phyloP scores from a whole-genome alignment of 1,140 invertebrate genomes.

The Bemisia tabaci region DNA sequence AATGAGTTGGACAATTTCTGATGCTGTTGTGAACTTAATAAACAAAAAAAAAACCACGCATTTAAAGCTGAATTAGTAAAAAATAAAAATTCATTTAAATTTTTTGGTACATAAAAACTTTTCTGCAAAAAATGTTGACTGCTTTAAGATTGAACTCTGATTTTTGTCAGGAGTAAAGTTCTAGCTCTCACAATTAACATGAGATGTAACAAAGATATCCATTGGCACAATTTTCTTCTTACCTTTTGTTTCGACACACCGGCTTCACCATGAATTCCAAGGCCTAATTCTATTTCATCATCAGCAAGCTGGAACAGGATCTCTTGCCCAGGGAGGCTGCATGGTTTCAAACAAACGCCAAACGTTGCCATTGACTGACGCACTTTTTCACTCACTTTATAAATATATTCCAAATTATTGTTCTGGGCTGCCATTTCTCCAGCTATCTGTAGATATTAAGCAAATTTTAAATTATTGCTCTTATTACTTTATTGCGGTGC shows the following conservation, averaged over 20 bases:
- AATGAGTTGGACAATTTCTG: slow-evolving; percentile 35
- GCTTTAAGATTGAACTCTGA: no score
- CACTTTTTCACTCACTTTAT: slow-evolving; percentile 31
- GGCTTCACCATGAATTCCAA: slow-evolving; percentile 78
- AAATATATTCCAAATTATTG: slow-evolving; percentile 38
- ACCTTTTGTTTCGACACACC: slow-evolving; percentile 55
- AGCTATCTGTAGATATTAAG: slow-evolving; percentile 48
- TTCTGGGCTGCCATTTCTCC: slow-evolving; percentile 55
- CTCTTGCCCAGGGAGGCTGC: slow-evolving; percentile 51
- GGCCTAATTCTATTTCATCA: slow-evolving; percentile 65
- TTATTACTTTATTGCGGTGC: no score
- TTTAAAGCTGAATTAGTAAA: no score
- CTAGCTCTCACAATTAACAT: no score
- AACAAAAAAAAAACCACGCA: not conserved
- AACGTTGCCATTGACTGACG: slow-evolving; percentile 50
- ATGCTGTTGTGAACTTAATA: slow-evolving; percentile 24
- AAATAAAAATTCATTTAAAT: no score
- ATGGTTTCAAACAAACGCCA: slow-evolving; percentile 53
- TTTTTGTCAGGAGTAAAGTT: no score
- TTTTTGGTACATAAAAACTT: no score
- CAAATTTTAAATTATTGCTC: slow-evolving; percentile 16
- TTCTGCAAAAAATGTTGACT: no score
- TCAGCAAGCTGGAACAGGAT: slow-evolving; percentile 48
- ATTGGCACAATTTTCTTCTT: no score
- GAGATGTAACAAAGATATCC: no score